Percentiles rank a stretch among this genome's conserved stretches.
Conservation (phyloP, 2,113 vertebrate genomes). For the Lasiurus cinereus region DNA sequence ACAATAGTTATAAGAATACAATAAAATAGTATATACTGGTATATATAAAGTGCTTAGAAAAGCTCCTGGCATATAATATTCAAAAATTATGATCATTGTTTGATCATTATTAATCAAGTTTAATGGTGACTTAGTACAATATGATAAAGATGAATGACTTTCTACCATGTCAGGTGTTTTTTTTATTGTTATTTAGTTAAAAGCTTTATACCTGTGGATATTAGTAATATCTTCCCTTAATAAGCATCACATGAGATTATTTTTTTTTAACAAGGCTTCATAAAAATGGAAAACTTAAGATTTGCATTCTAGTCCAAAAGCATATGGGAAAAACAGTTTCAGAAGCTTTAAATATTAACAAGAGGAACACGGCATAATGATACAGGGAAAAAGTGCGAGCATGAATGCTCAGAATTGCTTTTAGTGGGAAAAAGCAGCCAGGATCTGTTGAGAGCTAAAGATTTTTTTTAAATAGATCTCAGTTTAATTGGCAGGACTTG, state of each 20-base stretch:
- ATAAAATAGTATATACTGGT: not conserved
- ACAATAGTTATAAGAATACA: not conserved
- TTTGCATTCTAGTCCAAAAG: slow-evolving; percentile 70
- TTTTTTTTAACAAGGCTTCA: slow-evolving; percentile 69
- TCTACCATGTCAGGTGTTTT: not conserved
- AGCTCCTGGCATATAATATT: not conserved
- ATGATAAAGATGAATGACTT: not conserved
- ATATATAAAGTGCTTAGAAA: not conserved
- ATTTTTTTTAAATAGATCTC: slow-evolving; percentile 70
- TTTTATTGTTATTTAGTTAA: slow-evolving; percentile 60
- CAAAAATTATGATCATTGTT: not conserved
- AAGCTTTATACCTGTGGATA: not conserved
- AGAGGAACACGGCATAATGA: slow-evolving; percentile 67
- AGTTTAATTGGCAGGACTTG: slow-evolving; percentile 79
- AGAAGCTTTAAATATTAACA: slow-evolving; percentile 85
- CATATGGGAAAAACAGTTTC: slow-evolving; percentile 78
- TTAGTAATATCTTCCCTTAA: slow-evolving; percentile 59
- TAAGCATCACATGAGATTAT: slow-evolving; percentile 50
- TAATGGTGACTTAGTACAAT: not conserved
- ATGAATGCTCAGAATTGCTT: slow-evolving; percentile 82
- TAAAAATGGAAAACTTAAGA: slow-evolving; percentile 74
- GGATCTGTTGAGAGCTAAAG: slow-evolving; percentile 79
- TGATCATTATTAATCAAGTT: not conserved
- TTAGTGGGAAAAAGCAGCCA: slow-evolving; percentile 79
- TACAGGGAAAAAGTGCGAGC: slow-evolving; percentile 64